Base-by-base conservation (phyloP, 2,888 invertebrate genomes). In the Nomada goodeniana region DNA sequence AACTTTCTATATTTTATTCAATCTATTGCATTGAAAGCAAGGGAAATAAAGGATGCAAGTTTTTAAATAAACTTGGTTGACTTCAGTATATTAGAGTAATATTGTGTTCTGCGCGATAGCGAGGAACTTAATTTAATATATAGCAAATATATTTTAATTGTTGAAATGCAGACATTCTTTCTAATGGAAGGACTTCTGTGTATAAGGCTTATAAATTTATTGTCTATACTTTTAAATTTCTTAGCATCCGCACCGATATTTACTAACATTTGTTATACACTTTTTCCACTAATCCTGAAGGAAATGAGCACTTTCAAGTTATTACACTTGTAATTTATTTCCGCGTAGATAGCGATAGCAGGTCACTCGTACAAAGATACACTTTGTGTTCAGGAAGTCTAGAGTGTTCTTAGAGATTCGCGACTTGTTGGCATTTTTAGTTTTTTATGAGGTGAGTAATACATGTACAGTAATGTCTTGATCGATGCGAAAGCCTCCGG, bases 251-350 rank as follows among this genome's bases (percentile, higher is more conserved):
- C 20, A 53, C 18, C 53, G 1, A 53, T 18, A 20, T 53, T 53
- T n/a, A 53, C n/a, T 20, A 59, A 13, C 15, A 26, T 26, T 36
- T 3, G 5, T 15, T 47, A 15, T 9, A 5, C 15, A 71, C 42
- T 53, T 61, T 71, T 61, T 52, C 52, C 5, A 23, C 52, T 36
- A 23, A 44, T 61, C 52, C 23, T 4, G 52, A 71, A 13, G 13
- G 23, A 61, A 71, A 61, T 29, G 20, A n/a, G 20, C 50, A 60
- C 20, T 20, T 20, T 50, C 20, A 15, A 50, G 18, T 18, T n/a
- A 50, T 60, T 61, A 23, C 26, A 18, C 71, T 71, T 61, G 23
- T 20, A 53, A 67, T 61, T 71, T 50, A 61, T 50, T 71, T 61
- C 61, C 71, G 50, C 61, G 4, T 61, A 15, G 23, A 0, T 15